Conservation (phyloP, 2,113 vertebrate genomes). For the Gavialis gangeticus region DNA sequence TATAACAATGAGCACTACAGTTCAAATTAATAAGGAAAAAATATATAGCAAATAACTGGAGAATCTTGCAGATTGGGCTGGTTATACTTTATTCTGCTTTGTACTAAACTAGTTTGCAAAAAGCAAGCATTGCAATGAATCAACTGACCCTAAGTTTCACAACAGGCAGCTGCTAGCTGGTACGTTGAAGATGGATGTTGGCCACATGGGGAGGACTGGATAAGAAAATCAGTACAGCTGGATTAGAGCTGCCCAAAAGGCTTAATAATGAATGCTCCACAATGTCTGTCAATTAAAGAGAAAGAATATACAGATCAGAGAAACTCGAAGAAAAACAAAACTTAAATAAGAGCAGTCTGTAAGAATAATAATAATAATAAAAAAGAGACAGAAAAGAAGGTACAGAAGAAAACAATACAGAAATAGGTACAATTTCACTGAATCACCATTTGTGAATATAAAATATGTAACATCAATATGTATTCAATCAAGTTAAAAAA, state of each 20-base stretch:
- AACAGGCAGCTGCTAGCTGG: conserved; percentile 70
- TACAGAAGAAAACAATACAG: accelerated
- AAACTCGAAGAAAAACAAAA: conserved; percentile 1
- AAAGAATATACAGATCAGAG: conserved; percentile 50
- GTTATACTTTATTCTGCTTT: conserved; percentile 35
- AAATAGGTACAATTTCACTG: not conserved
- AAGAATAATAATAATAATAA: not conserved
- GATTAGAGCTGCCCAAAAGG: conserved; percentile 42
- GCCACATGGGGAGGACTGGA: conserved; percentile 63
- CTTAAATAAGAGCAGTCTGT: not conserved
- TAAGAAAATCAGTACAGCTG: conserved; percentile 60
- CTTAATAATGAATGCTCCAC: conserved; percentile 73
- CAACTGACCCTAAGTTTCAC: conserved; percentile 75
- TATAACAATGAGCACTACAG: conserved; percentile 30
- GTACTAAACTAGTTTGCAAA: conserved; percentile 46
- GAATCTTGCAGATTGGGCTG: conserved; percentile 29
- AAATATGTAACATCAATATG: not conserved
- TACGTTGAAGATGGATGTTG: conserved; percentile 64
- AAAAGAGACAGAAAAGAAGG: not conserved
- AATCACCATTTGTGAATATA: not conserved
- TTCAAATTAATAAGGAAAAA: conserved; percentile 59
- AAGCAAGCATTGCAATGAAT: conserved; percentile 48
- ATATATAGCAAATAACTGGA: conserved; percentile 44
- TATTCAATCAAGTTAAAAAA: not conserved
- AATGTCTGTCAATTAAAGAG: conserved; percentile 64